A percentile compares a stretch with the other conserved stretches of the same genome.
phyloP scores from a whole-genome alignment of 1,140 invertebrate genomes.

The Hypsibius dujardini region DNA sequence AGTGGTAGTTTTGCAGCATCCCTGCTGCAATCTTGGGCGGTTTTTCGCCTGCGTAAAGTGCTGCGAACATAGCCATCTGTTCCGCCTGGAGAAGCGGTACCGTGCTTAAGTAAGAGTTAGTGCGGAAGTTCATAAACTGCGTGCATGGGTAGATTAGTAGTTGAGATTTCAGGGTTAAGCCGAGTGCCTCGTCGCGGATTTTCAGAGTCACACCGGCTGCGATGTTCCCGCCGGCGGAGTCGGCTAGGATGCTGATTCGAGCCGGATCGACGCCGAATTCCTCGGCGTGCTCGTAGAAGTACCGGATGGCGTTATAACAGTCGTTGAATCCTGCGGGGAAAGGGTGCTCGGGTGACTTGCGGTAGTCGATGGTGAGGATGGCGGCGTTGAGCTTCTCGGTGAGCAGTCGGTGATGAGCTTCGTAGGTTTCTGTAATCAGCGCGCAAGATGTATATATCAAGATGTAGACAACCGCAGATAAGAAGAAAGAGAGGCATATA shows the following conservation, averaged over 20 bases:
- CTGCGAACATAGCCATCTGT: not conserved
- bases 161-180: not conserved
- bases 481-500: no score
- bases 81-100: not conserved
- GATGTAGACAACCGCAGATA: no score
- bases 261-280: not conserved
- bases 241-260: not conserved
- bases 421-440: not conserved
- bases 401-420: not conserved
- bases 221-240: constrained; percentile 1
- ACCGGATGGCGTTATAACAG: not conserved
- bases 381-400: not conserved
- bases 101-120: not conserved
- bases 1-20: not conserved
- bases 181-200: constrained; percentile 7
- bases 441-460: not conserved
- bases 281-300: not conserved
- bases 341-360: not conserved
- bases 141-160: not conserved
- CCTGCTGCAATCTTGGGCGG: not conserved
- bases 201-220: not conserved
- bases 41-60: not conserved
- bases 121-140: not conserved
- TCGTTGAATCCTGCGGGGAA: not conserved
- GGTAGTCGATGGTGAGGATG: not conserved